phyloP scores from a whole-genome alignment of 2,113 vertebrate species.

The Pomatostomus ruficeps region DNA sequence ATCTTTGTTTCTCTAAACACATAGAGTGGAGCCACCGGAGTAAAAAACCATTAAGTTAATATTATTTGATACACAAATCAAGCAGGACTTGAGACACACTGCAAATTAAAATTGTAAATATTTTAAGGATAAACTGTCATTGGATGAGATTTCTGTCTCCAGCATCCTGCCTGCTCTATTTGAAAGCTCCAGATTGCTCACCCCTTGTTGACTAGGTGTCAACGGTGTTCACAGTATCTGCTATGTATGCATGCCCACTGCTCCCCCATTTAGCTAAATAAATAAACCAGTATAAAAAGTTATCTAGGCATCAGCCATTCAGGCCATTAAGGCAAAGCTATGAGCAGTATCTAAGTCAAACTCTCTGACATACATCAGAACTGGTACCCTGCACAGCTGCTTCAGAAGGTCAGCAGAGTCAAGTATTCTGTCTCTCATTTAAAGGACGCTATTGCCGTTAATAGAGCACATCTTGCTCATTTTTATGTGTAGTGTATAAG shows the following conservation, averaged over 20 bases:
- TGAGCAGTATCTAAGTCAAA: not conserved
- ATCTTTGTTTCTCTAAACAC: not conserved
- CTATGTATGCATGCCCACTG: not conserved
- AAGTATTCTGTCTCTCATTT: accelerated
- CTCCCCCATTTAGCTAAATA: not conserved
- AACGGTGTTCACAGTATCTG: not conserved
- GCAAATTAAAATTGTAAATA: not conserved
- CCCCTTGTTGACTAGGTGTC: not conserved
- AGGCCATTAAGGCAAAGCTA: not conserved
- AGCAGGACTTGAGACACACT: not conserved
- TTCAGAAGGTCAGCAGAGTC: not conserved
- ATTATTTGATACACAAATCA: not conserved
- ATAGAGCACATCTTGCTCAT: not conserved
- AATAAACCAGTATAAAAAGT: not conserved
- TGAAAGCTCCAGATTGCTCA: not conserved
- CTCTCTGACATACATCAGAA: not conserved
- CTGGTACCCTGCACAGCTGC: not conserved
- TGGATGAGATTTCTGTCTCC: not conserved
- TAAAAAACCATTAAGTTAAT: not conserved
- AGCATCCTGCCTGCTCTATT: not conserved
- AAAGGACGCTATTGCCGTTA: not conserved
- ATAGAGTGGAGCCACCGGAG: accelerated
- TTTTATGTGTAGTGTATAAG: not conserved
- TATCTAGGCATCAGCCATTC: not conserved
- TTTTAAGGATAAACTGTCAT: not conserved